These are phyloP conservation scores for Gallinago jamesoni DNA, from an alignment of 2,113 vertebrate species.

Conservation along the genomic window DNA sequence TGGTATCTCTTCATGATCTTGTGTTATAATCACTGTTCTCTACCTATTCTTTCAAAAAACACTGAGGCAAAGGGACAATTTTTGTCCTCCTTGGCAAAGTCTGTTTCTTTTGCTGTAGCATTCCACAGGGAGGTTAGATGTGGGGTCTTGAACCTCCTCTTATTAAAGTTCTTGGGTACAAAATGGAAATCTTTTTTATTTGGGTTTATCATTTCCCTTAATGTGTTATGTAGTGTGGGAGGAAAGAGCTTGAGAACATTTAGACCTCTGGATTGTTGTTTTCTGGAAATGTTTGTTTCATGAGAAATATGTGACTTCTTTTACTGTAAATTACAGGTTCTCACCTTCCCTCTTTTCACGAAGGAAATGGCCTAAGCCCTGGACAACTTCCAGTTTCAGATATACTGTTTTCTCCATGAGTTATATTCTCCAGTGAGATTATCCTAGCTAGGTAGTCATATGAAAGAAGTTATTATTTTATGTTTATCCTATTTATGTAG, in stretches of 20 bases:
- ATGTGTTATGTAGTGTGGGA: background rate
- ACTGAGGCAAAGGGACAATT: background rate
- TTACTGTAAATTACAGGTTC: background rate
- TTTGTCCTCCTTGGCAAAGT: background rate
- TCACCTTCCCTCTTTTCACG: background rate
- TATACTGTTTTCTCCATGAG: background rate
- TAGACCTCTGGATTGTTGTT: background rate
- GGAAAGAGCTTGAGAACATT: background rate
- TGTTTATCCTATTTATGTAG: background rate
- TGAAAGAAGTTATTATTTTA: background rate
- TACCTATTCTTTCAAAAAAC: background rate
- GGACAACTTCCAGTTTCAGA: background rate
- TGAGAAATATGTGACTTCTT: background rate
- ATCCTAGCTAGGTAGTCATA: background rate
- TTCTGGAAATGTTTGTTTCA: background rate
- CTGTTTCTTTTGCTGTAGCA: background rate
- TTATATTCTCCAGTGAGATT: background rate
- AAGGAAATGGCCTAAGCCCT: background rate
- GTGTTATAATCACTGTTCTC: background rate
- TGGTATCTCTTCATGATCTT: background rate
- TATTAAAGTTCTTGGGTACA: background rate
- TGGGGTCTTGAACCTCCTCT: background rate
- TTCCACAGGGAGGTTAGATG: background rate
- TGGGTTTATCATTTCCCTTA: background rate
- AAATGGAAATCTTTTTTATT: background rate